phyloP scores from a whole-genome alignment of 2,113 vertebrate genomes.

The Amphiprion percula region DNA sequence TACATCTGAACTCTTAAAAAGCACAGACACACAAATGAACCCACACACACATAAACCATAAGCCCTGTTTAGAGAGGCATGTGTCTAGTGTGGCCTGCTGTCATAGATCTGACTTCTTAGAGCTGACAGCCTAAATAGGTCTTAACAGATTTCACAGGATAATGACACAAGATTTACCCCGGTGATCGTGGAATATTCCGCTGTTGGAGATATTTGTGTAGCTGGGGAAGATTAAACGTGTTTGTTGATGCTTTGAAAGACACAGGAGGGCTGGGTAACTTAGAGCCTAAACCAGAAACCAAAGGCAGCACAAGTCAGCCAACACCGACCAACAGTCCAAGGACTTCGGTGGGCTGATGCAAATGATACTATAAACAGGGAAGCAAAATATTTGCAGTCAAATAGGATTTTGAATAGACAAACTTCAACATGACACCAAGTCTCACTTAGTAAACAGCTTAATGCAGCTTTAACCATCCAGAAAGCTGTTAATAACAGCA shows the following conservation, averaged over 20 bases:
- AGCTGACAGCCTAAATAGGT: slow-evolving; percentile 66
- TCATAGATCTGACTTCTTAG: slow-evolving; percentile 57
- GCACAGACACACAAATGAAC: slow-evolving; percentile 3
- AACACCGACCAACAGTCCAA: slow-evolving; percentile 29
- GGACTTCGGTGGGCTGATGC: slow-evolving; percentile 43
- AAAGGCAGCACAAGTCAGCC: slow-evolving; percentile 31
- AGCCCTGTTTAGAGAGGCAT: slow-evolving; percentile 34
- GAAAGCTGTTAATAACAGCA: slow-evolving; percentile 15
- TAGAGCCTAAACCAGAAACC: slow-evolving; percentile 38
- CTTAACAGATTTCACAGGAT: slow-evolving; percentile 77
- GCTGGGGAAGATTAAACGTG: slow-evolving; percentile 70
- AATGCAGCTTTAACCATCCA: slow-evolving; percentile 2
- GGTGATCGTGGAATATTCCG: slow-evolving; percentile 62
- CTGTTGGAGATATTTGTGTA: slow-evolving; percentile 63
- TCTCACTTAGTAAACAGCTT: slow-evolving; percentile 6
- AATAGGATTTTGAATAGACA: slow-evolving; percentile 34
- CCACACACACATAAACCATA: not conserved
- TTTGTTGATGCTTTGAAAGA: slow-evolving; percentile 69
- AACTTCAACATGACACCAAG: slow-evolving; percentile 7
- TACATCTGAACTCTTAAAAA: slow-evolving; percentile 36
- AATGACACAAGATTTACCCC: slow-evolving; percentile 67
- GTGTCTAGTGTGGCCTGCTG: slow-evolving; percentile 56
- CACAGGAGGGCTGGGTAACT: slow-evolving; percentile 45
- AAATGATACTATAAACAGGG: slow-evolving; percentile 56
- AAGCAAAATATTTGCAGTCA: slow-evolving; percentile 56